phyloP scores from a whole-genome alignment of 37 sponge, comb jelly and placozoan species.

The Theonella swinhoei region DNA sequence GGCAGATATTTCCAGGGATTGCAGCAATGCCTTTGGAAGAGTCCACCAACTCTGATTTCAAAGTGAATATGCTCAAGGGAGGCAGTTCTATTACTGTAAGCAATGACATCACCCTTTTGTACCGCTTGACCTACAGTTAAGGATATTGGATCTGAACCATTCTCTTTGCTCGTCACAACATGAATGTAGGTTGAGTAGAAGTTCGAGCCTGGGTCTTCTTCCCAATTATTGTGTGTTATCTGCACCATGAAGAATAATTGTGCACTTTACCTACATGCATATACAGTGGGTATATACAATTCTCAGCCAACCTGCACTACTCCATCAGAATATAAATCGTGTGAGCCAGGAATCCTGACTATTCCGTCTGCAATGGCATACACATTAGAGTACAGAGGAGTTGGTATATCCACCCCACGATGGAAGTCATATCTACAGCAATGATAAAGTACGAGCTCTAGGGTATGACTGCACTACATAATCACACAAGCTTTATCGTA shows the following conservation, averaged over 20 bases:
- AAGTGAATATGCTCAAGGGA: slow-evolving; percentile 9
- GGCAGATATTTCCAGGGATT: slow-evolving; percentile 31
- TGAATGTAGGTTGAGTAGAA: slow-evolving; percentile 26
- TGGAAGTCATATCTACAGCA: slow-evolving; percentile 21
- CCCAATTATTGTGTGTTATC: not conserved
- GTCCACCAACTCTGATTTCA: slow-evolving; percentile 9
- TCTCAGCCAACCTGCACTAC: slow-evolving; percentile 7
- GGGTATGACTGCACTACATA: not conserved
- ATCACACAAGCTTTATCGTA: not conserved
- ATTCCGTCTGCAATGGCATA: slow-evolving; percentile 6
- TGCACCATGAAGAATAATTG: no score
- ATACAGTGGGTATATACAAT: not conserved
- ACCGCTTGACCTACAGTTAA: not conserved
- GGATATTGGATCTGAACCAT: not conserved
- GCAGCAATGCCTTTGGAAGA: not conserved
- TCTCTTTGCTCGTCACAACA: not conserved
- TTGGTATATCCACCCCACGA: slow-evolving; percentile 16
- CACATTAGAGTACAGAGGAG: not conserved
- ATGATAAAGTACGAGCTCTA: not conserved
- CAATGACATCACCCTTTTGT: not conserved
- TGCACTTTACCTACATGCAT: no score
- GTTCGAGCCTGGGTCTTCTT: not conserved
- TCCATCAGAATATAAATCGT: not conserved
- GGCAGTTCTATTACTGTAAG: not conserved
- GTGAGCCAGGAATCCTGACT: not conserved